Evolutionary conservation across 2,888 invertebrate genomes (phyloP).

Genomic region (Caenorhabditis becei): DNA sequence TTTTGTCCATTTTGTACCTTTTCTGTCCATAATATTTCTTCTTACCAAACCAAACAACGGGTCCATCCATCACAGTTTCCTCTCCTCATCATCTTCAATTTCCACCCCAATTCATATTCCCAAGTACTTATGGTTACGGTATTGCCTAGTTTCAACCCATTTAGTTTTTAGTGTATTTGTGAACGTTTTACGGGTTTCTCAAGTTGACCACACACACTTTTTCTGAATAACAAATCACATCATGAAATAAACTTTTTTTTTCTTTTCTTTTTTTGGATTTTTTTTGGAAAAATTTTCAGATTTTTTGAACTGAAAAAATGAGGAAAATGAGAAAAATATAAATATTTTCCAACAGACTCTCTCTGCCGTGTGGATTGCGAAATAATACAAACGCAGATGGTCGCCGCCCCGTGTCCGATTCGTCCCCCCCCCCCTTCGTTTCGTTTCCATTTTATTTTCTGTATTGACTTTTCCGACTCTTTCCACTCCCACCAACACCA

Average conservation of each 20-base stretch:
- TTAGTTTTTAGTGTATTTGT: too few species aligned
- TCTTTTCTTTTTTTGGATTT: conserved; percentile 9
- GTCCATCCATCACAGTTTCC: too few species aligned
- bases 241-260: conserved; percentile 20
- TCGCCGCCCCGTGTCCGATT: not conserved
- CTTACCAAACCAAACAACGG: too few species aligned
- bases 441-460: not conserved
- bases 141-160: not conserved
- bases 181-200: not conserved
- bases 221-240: not conserved
- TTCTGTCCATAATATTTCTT: too few species aligned
- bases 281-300: not conserved
- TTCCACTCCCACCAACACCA: too few species aligned
- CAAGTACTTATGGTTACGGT: conserved; percentile 7
- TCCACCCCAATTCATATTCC: not conserved
- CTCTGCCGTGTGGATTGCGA: conserved; percentile 13
- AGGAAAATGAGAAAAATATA: too few species aligned
- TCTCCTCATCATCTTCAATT: not conserved
- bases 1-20: not conserved
- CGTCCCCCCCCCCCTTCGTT: not conserved
- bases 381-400: not conserved
- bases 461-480: too few species aligned
- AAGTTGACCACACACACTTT: too few species aligned
- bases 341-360: too few species aligned
- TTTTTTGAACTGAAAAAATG: too few species aligned